Conservation (phyloP, 2,113 vertebrate species). For the Erinaceus europaeus region DNA sequence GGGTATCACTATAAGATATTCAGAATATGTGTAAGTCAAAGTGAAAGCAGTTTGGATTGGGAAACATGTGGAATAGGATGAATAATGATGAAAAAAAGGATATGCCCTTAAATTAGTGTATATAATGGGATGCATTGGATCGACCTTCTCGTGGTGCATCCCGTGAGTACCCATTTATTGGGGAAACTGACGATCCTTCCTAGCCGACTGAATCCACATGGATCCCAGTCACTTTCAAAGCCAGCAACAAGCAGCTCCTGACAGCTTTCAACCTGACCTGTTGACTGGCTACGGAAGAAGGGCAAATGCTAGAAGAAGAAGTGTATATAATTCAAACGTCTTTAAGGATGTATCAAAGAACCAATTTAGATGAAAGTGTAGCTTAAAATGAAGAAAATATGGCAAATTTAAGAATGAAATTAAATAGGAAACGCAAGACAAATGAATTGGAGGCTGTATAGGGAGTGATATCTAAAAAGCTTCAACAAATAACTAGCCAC, state of each 20-base stretch:
- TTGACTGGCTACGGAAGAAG: too few species aligned
- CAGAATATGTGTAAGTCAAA: neutral
- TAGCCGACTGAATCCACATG: too few species aligned
- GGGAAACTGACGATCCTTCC: too few species aligned
- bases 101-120: neutral
- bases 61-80: neutral
- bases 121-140: too few species aligned
- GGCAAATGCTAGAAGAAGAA: too few species aligned
- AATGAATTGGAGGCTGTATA: neutral
- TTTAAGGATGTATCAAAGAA: neutral
- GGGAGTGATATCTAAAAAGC: neutral
- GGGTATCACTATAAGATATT: neutral
- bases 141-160: too few species aligned
- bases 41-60: neutral
- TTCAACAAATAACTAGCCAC: neutral
- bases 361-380: neutral
- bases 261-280: too few species aligned
- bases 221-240: too few species aligned
- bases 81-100: neutral
- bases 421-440: neutral
- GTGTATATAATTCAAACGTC: neutral
- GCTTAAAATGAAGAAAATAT: neutral
- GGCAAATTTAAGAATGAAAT: neutral
- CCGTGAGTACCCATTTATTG: too few species aligned
- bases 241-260: too few species aligned